Conservation (phyloP, 2,888 invertebrate species). For the Scaptodrosophila latifasciaeformis region DNA sequence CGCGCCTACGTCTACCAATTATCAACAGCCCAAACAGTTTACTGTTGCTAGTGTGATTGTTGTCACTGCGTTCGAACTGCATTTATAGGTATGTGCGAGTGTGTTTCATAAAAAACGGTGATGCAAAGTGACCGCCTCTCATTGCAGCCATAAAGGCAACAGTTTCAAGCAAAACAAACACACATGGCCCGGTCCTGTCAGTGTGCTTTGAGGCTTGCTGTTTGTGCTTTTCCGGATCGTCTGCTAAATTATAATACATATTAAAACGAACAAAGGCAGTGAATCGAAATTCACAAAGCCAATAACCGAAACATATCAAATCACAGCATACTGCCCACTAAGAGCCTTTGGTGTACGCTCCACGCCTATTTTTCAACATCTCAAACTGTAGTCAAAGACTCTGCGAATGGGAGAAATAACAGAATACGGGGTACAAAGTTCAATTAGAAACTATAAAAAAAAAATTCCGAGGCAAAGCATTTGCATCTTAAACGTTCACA, state of each 20-base stretch:
- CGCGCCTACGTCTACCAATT: conserved; percentile 43
- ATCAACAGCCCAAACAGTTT: conserved; percentile 42
- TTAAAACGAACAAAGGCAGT: no score
- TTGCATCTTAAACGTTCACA: no score
- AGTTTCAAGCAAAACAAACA: background rate
- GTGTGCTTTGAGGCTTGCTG: background rate
- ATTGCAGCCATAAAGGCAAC: background rate
- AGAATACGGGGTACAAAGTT: no score
- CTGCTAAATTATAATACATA: background rate
- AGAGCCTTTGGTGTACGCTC: no score
- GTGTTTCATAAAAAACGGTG: background rate
- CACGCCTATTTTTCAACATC: no score
- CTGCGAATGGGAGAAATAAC: no score
- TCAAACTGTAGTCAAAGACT: no score
- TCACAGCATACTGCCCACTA: no score
- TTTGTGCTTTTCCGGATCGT: conserved; percentile 1
- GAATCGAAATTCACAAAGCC: no score
- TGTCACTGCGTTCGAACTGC: background rate
- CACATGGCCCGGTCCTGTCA: background rate
- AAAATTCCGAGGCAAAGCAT: no score
- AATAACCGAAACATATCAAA: no score
- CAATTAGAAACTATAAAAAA: no score
- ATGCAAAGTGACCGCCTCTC: conserved; percentile 1
- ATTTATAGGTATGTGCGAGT: conserved; percentile 1
- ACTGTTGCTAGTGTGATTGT: conserved; percentile 6